Percentiles rank a stretch among this genome's conserved stretches.
These are phyloP conservation scores for Mormoops blainvillei DNA, from an alignment of 2,113 vertebrate genomes.

Conservation along the genomic window DNA sequence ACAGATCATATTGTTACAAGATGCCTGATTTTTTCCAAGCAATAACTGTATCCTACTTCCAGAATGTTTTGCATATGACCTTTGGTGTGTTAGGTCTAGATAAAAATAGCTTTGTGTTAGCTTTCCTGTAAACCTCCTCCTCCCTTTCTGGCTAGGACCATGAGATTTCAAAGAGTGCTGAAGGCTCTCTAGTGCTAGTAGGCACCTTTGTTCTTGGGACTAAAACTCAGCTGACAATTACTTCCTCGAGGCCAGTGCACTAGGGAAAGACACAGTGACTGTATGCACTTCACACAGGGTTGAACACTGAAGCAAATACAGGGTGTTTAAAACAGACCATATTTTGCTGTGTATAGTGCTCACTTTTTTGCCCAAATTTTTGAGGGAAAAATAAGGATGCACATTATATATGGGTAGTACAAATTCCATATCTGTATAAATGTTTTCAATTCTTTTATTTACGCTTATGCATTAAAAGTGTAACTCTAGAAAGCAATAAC, in stretches of 20 bases:
- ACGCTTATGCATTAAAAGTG: too few relatives aligned
- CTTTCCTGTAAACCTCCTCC: not conserved
- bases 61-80: not conserved
- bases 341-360: too few relatives aligned
- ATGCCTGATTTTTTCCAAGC: not conserved
- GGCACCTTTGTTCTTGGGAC: not conserved
- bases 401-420: too few relatives aligned
- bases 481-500: too few relatives aligned
- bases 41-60: not conserved
- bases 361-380: too few relatives aligned
- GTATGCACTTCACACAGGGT: not conserved
- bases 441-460: too few relatives aligned
- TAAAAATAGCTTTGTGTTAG: conserved; percentile 13
- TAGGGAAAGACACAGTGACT: not conserved
- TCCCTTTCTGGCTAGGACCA: not conserved
- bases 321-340: not conserved
- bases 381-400: too few relatives aligned
- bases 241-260: not conserved
- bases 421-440: too few relatives aligned
- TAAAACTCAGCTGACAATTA: not conserved
- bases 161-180: not conserved
- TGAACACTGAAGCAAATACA: not conserved
- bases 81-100: not conserved
- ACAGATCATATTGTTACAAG: not conserved
- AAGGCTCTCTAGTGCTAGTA: not conserved